Conservation (phyloP, 2,113 vertebrate species). For the Rhynchomys soricoides region DNA sequence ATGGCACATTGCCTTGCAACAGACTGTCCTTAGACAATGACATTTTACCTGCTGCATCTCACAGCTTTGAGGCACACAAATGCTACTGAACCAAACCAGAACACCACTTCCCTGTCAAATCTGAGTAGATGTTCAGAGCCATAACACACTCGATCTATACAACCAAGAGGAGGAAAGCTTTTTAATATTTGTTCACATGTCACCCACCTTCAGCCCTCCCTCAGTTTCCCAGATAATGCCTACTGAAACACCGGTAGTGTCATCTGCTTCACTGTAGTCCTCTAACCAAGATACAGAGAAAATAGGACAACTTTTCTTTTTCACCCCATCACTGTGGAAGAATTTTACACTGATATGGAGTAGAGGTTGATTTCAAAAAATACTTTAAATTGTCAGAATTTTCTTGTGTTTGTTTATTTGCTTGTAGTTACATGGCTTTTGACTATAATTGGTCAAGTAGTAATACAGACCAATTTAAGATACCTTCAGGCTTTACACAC, state of each 20-base stretch:
- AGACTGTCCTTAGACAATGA: neutral
- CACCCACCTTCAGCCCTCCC: neutral
- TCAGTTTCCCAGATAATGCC: neutral
- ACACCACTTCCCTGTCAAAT: neutral
- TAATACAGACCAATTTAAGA: neutral
- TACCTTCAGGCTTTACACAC: neutral
- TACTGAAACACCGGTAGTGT: neutral
- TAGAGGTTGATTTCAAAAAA: neutral
- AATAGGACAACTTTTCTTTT: neutral
- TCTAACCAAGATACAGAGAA: neutral
- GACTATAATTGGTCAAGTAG: conserved; percentile 27
- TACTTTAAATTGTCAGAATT: neutral
- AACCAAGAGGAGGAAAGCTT: neutral
- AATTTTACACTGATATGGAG: neutral
- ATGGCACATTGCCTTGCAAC: neutral
- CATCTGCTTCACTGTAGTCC: neutral
- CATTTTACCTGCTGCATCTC: neutral
- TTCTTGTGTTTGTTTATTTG: neutral
- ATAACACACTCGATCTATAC: neutral
- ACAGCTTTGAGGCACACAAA: neutral
- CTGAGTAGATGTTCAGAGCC: neutral
- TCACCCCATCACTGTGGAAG: neutral
- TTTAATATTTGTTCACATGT: neutral
- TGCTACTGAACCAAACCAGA: neutral
- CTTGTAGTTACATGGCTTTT: neutral